Percentiles rank a stretch among this genome's conserved stretches.
These are phyloP conservation scores for Phocoena phocoena DNA, from an alignment of 2,113 vertebrate genomes.

Conservation along the genomic window DNA sequence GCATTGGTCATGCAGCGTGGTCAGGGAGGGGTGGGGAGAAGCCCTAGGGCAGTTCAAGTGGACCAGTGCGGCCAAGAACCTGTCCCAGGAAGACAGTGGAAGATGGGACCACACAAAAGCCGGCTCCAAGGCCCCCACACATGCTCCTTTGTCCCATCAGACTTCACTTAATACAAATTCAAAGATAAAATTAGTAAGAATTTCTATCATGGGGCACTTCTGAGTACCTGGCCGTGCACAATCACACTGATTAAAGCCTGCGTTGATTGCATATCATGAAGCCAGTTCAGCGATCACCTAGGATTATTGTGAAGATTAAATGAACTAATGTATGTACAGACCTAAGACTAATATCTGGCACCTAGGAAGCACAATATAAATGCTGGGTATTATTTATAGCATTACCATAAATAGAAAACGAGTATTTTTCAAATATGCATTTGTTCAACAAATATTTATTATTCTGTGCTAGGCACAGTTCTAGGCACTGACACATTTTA, in stretches of 20 bases:
- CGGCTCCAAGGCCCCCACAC: background rate
- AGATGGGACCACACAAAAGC: background rate
- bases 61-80: background rate
- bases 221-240: background rate
- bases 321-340: background rate
- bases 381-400: background rate
- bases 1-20: background rate
- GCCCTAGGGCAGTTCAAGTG: background rate
- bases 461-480: background rate
- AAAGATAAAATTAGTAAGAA: background rate
- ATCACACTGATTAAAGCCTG: background rate
- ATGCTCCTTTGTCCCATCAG: background rate
- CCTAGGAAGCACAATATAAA: background rate
- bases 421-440: background rate
- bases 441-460: background rate
- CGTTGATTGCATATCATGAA: background rate
- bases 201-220: background rate
- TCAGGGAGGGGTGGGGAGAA: background rate
- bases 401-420: background rate
- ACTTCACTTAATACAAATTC: constrained; percentile 1
- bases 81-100: background rate
- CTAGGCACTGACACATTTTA: background rate
- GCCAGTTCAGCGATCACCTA: too few relatives aligned
- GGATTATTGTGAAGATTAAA: background rate
- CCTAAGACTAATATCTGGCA: background rate